Evolutionary conservation across 1,140 invertebrate genomes (phyloP), one percentile per base, ranked within the genome.

Genomic region (Nautilus pompilius): DNA sequence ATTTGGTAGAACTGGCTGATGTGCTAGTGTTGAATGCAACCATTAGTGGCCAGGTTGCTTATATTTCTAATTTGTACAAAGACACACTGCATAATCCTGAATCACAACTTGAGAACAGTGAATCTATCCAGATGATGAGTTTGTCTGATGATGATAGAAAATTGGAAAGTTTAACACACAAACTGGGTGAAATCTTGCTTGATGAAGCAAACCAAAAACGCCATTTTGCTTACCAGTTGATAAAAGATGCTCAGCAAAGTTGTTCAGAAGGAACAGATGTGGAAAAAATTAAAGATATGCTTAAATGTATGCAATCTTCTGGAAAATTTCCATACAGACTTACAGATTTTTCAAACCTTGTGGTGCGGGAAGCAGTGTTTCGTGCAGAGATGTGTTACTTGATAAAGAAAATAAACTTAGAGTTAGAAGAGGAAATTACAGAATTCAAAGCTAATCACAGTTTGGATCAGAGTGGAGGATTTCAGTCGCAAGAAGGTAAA

Each of bases 301-400:
- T 53, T 6, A 5, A 20, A 15, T 53, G 26, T 24, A 6, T 53
- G 5, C 26, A 22, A 28, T 53, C 49, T 24, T 15, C 24, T 24
- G n/a, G 29, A 24, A 24, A 6, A 5, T 24, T 17, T 24, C 49
- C 49, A 4, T 15, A 53, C 17, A 15, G 49, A 22, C 17, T 53
- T 22, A 26, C 49, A 22, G 29, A 53, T 24, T 53, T 22, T 24
- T 53, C 49, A 8, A 20, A 53, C 17, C 49, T 28, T 28, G 46
- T 79, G 29, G 68, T 76, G 5, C 53, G 74, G 20, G 77, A 79
- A 49, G 71, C 74, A 2, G 69, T 79, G 30, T 74, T 73, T 51
- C 70, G 73, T 29, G 66, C 77, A 13, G 74, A 79, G 62, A 49
- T 77, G 10, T 77, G 75, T 2, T 77, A 77, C 60, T 73, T 69